These are phyloP conservation scores for Habrosyne pyritoides DNA, from an alignment of 2,888 invertebrate genomes.

Conservation along the genomic window DNA sequence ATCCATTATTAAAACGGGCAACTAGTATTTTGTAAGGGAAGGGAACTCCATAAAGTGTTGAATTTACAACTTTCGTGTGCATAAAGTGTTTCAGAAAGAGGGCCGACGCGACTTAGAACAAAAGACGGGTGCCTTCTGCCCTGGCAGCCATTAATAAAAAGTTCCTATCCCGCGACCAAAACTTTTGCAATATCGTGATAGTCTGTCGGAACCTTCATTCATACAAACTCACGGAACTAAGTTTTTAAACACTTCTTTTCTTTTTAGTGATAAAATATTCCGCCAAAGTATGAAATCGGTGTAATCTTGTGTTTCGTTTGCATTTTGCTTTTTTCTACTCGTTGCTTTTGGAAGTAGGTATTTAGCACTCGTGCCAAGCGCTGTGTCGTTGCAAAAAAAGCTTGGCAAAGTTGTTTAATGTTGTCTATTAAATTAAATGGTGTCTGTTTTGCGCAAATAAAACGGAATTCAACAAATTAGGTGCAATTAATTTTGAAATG, in stretches of 20 bases:
- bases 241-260: conserved; percentile 12
- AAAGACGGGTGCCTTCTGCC: conserved; percentile 46
- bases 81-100: conserved; percentile 45
- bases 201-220: conserved; percentile 54
- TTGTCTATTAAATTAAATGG: not conserved
- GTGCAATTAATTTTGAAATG: not conserved
- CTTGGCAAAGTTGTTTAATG: not conserved
- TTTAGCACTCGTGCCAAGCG: conserved; percentile 21
- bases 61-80: conserved; percentile 56
- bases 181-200: conserved; percentile 77
- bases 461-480: not conserved
- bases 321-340: conserved; percentile 29
- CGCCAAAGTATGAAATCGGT: conserved; percentile 8
- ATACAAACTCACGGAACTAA: conserved; percentile 30
- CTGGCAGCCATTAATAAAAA: conserved; percentile 67
- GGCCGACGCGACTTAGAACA: conserved; percentile 54
- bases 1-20: not conserved
- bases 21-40: conserved; percentile 1
- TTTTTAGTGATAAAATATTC: not conserved
- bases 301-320: conserved; percentile 27
- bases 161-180: conserved; percentile 45
- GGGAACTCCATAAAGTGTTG: conserved; percentile 46
- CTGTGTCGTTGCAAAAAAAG: conserved; percentile 18
- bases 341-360: conserved; percentile 28
- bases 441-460: not conserved